A percentile compares a stretch with the other conserved stretches of the same genome.
Evolutionary conservation across 2,113 vertebrate genomes (phyloP).

Genomic region (rabbit (Oryctolagus cuniculus)): mOryCun1.1 NC_091434.1:95747501-95748000

Average conservation of each 20-base stretch:
- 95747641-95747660: conserved; percentile 87
- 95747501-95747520: conserved; percentile 68
- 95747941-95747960: conserved; percentile 80
- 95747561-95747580: conserved; percentile 59
- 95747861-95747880: conserved; percentile 87
- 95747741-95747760: conserved; percentile 91
- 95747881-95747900: conserved; percentile 83
- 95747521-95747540: conserved; percentile 80
- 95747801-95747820: conserved; percentile 90
- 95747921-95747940: conserved; percentile 82
- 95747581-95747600: conserved; percentile 71
- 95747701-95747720: conserved; percentile 90
- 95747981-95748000: conserved; percentile 62
- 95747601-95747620: conserved; percentile 77
- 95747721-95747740: conserved; percentile 93
- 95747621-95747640: conserved; percentile 81
- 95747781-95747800: conserved; percentile 90
- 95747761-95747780: conserved; percentile 89
- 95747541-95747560: conserved; percentile 66
- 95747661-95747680: conserved; percentile 87
- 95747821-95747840: conserved; percentile 89
- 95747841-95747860: conserved; percentile 89
- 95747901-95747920: conserved; percentile 88
- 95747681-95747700: conserved; percentile 89
- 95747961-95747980: conserved; percentile 68